Conservation (phyloP, 2,113 vertebrate species). For the Malaclemys terrapin region DNA sequence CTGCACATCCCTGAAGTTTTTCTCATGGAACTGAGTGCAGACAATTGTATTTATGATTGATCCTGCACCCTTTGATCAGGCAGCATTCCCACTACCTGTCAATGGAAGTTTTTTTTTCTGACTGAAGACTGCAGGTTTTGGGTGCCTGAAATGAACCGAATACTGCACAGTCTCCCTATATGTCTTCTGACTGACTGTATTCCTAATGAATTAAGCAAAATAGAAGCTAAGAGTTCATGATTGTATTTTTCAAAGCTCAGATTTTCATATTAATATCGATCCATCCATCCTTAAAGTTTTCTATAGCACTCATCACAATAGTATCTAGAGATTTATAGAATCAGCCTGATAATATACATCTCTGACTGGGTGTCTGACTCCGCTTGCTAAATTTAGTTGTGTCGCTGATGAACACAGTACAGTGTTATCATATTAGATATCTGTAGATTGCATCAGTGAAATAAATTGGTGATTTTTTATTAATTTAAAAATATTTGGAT, state of each 20-base stretch:
- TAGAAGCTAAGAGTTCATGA: not conserved
- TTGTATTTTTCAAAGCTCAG: accelerated
- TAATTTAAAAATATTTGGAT: not conserved
- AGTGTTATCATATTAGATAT: not conserved
- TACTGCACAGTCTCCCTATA: not conserved
- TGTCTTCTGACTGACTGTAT: not conserved
- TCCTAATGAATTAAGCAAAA: slow-evolving; percentile 4
- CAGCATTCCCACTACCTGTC: not conserved
- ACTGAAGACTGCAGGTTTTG: not conserved
- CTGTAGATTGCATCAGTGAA: not conserved
- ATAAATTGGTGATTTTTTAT: not conserved
- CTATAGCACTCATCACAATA: not conserved
- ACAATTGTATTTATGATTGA: not conserved
- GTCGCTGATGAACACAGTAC: not conserved
- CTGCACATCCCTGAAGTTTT: not conserved
- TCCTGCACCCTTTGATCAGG: not conserved
- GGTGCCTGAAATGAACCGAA: not conserved
- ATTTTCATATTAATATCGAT: not conserved
- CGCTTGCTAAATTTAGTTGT: not conserved
- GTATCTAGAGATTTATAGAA: not conserved
- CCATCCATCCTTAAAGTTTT: not conserved
- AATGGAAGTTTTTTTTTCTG: not conserved
- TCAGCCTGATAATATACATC: not conserved
- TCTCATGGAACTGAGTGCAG: not conserved
- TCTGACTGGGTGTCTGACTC: not conserved